These are phyloP conservation scores for Paramormyrops kingsleyae DNA, from an alignment of 2,113 vertebrate genomes.

Conservation along the genomic window DNA sequence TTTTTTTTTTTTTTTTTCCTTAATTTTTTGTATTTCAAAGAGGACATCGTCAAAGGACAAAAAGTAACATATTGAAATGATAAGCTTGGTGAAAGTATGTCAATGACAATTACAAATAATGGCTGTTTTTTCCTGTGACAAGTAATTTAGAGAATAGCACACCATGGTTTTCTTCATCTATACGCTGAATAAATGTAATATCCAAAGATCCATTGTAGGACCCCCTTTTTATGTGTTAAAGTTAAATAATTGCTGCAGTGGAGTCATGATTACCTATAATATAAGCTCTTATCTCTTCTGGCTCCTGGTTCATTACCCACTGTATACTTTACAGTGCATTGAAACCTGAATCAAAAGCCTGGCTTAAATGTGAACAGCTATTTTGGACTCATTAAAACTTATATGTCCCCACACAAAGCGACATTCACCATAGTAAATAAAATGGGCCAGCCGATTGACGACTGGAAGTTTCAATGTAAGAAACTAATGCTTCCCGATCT, in stretches of 20 bases:
- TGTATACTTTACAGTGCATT: slow-evolving; percentile 67
- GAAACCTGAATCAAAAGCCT: slow-evolving; percentile 63
- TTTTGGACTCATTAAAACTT: slow-evolving; percentile 68
- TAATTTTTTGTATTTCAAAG: slow-evolving; percentile 22
- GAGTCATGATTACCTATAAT: slow-evolving; percentile 68
- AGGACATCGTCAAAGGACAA: slow-evolving; percentile 9
- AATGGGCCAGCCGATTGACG: neutral
- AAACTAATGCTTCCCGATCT: neutral
- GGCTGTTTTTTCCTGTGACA: slow-evolving; percentile 30
- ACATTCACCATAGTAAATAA: slow-evolving; percentile 55
- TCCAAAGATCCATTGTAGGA: slow-evolving; percentile 44
- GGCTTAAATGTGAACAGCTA: slow-evolving; percentile 67
- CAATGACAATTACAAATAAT: slow-evolving; percentile 37
- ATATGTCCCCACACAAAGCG: slow-evolving; percentile 58
- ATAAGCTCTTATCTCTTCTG: slow-evolving; percentile 60
- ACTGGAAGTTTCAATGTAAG: neutral
- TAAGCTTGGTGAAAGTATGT: slow-evolving; percentile 16
- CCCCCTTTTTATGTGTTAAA: slow-evolving; percentile 50
- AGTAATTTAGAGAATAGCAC: slow-evolving; percentile 22
- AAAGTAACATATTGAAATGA: neutral
- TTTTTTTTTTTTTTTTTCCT: neutral
- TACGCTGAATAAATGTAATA: slow-evolving; percentile 32
- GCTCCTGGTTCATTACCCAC: slow-evolving; percentile 62
- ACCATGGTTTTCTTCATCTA: slow-evolving; percentile 6
- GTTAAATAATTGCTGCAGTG: slow-evolving; percentile 49